phyloP scores from a whole-genome alignment of 2,113 vertebrate genomes.

The Hipposideros armiger region DNA sequence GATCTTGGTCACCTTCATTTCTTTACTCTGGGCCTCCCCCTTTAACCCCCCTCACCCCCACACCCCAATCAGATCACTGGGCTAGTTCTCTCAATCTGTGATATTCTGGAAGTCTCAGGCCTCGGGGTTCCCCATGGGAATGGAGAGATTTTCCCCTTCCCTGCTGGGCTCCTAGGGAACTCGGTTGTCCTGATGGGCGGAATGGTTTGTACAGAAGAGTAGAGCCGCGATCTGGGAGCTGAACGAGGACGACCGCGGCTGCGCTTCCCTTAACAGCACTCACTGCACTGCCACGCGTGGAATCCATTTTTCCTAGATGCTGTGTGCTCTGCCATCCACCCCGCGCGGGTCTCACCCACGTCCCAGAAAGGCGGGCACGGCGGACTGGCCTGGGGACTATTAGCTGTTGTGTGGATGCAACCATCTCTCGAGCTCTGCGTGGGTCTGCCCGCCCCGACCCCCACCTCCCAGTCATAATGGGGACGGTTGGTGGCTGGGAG shows the following conservation, averaged over 20 bases:
- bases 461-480: too few species aligned
- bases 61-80: not conserved
- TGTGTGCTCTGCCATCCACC: not conserved
- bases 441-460: too few species aligned
- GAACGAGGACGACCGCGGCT: too few species aligned
- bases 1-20: not conserved
- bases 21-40: too few species aligned
- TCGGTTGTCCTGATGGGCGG: not conserved
- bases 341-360: too few species aligned
- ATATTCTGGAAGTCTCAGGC: not conserved
- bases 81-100: not conserved
- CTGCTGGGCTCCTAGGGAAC: not conserved
- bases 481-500: not conserved
- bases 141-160: not conserved
- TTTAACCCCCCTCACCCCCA: too few species aligned
- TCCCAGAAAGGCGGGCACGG: not conserved
- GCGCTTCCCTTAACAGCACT: not conserved
- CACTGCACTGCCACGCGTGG: fast-evolving
- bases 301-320: not conserved
- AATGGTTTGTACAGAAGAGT: not conserved
- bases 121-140: not conserved
- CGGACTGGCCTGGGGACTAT: too few species aligned
- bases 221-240: too few species aligned
- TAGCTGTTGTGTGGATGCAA: fast-evolving
- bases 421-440: too few species aligned